Evolutionary conservation across 2,113 vertebrate genomes (phyloP).

Genomic region (Tetrao urogallus): DNA sequence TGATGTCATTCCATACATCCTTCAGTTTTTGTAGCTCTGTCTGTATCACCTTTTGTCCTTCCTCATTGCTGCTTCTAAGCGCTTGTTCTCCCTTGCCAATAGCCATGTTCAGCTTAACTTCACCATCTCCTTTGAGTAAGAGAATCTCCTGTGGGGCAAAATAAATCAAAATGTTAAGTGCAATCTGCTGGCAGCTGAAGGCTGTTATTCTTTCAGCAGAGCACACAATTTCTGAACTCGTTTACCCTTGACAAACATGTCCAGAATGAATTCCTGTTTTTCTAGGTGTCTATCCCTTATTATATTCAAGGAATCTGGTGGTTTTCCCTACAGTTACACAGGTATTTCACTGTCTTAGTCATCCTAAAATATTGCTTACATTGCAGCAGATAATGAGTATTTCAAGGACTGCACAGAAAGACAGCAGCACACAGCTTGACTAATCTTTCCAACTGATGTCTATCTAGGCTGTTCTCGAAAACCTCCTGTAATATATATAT

Average conservation of each 20-base stretch:
- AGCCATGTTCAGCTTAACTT: constrained; percentile 95
- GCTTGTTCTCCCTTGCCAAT: constrained; percentile 94
- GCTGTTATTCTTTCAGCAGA: background rate
- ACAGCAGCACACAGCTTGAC: background rate
- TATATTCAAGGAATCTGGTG: background rate
- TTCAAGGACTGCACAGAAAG: background rate
- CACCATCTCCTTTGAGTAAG: constrained; percentile 95
- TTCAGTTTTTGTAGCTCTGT: constrained; percentile 87
- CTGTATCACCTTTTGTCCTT: constrained; percentile 87
- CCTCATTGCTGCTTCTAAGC: constrained; percentile 82
- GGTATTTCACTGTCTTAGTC: background rate
- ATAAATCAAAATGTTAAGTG: background rate
- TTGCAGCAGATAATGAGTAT: background rate
- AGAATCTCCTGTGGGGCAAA: constrained; percentile 89
- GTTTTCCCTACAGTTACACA: background rate
- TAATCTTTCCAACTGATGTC: background rate
- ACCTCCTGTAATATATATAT: background rate
- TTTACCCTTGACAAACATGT: background rate
- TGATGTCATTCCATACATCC: constrained; percentile 86
- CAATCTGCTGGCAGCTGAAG: background rate
- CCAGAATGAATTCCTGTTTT: background rate
- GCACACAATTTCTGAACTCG: background rate
- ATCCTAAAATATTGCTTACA: background rate
- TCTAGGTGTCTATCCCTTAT: background rate
- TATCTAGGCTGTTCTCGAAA: background rate